Percentiles rank a stretch among this genome's conserved stretches.
Conservation (phyloP, 1,140 invertebrate species). For the Pogonomyrmex barbatus region DNA sequence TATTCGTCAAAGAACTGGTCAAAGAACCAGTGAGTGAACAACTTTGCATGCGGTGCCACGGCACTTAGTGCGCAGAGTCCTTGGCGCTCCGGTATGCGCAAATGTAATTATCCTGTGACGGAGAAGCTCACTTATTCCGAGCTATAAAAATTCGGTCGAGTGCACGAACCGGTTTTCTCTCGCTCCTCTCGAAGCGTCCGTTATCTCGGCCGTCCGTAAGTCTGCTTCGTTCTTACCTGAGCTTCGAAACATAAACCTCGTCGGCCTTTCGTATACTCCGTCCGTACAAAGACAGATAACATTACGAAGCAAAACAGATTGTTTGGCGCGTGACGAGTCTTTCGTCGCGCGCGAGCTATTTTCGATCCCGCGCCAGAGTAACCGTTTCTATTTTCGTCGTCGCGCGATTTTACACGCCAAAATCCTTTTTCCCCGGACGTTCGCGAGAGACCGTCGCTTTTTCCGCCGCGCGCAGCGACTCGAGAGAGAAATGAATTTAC, state of each 20-base stretch:
- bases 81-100: slow-evolving; percentile 31
- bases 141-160: slow-evolving; percentile 19
- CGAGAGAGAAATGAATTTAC: background rate
- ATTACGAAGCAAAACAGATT: background rate
- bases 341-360: background rate
- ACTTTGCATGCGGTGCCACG: background rate
- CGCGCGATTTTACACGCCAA: background rate
- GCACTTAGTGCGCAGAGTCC: slow-evolving; percentile 4
- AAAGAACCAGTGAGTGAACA: background rate
- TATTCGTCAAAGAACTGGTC: background rate
- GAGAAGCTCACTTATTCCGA: background rate
- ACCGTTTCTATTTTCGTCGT: slow-evolving; percentile 28
- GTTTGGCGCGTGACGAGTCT: background rate
- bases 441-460: background rate
- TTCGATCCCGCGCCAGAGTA: background rate
- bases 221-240: background rate
- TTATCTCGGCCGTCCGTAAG: background rate
- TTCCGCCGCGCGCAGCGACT: no score
- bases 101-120: slow-evolving; percentile 8
- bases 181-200: background rate
- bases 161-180: slow-evolving; percentile 33
- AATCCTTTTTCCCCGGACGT: background rate
- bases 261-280: background rate
- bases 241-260: background rate
- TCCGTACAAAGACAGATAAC: background rate